Base-by-base conservation (phyloP, 2,113 vertebrate species). In the Carollia perspicillata region DNA sequence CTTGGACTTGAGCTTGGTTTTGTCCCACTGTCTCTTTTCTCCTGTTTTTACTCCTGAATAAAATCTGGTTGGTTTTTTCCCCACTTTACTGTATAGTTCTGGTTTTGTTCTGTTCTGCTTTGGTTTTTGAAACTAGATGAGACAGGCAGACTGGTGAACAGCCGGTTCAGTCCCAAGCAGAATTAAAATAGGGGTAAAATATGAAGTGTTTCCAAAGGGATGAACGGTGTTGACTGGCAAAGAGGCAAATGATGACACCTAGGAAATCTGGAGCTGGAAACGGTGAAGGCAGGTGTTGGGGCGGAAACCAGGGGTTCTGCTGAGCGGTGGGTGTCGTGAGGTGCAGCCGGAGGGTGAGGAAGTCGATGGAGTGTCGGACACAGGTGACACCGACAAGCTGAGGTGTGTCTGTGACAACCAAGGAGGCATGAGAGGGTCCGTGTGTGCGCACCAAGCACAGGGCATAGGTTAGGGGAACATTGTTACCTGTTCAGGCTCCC, bases 221-320 rank as follows among this genome's bases (percentile, higher is more conserved):
- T 16, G 8, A 18, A 13, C 6, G 7, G 10, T 11, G 5, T 18
- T 16, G 8, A 8, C 11, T 20, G 68, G 47, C n/a, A 47, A 72
- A 68, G 28, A 87, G 23, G 17, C 55, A 28, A 7, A 30, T 14
- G 20, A 22, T 35, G n/a, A 2, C 35, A 16, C 33, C 22, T 5
- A 18, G 69, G 55, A 20, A 65, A 16, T 3, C 0, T 1, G 30
- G 77, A 8, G 72, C 18, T 28, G 10, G 53, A 69, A 20, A 40
- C 33, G 13, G n/a, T 9, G 2, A 0, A 30, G 17, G 28, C 26
- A 16, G 11, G 0, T 12, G 30, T 40, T n/a, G 35, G 20, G 20
- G 20, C 65, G 0, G 35, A 37, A 68, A 28, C 14, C 11, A 37
- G 66, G 28, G 16, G 11, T 55, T 84, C 14, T 8, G 11, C 10